Conservation (phyloP, 2,113 vertebrate genomes). For the Bagarius yarrelli region DNA sequence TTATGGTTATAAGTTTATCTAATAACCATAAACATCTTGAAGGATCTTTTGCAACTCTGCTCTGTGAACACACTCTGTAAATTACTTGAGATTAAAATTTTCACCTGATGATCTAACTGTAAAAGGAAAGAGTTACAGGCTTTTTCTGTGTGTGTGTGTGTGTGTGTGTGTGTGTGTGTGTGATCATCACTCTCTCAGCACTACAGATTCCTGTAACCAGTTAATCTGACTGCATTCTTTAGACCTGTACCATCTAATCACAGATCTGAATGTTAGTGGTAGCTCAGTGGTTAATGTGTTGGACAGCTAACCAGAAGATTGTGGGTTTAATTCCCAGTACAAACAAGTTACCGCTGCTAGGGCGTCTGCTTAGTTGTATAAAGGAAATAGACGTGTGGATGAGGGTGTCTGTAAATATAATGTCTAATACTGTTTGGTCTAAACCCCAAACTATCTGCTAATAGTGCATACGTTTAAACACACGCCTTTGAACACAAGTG, state of each 20-base stretch:
- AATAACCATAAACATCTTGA: too few species aligned
- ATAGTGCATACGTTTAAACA: conserved; percentile 16
- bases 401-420: background rate
- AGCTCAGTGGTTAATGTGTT: too few species aligned
- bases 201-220: background rate
- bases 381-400: too few species aligned
- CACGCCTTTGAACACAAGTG: background rate
- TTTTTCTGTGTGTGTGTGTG: background rate
- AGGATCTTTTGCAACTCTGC: background rate
- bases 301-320: too few species aligned
- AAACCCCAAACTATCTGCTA: conserved; percentile 10
- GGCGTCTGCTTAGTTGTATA: too few species aligned
- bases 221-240: background rate
- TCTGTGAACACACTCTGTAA: background rate
- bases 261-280: background rate
- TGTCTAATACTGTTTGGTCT: background rate
- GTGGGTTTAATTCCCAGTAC: too few species aligned
- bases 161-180: background rate
- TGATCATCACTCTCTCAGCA: background rate
- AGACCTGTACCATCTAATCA: background rate
- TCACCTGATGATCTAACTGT: background rate
- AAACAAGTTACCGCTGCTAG: too few species aligned
- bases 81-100: background rate
- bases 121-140: background rate
- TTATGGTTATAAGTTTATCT: too few species aligned